These are phyloP conservation scores for Epizoanthus rinbou DNA, from an alignment of 92 coral and sea anemone species.

Conservation along the genomic window DNA sequence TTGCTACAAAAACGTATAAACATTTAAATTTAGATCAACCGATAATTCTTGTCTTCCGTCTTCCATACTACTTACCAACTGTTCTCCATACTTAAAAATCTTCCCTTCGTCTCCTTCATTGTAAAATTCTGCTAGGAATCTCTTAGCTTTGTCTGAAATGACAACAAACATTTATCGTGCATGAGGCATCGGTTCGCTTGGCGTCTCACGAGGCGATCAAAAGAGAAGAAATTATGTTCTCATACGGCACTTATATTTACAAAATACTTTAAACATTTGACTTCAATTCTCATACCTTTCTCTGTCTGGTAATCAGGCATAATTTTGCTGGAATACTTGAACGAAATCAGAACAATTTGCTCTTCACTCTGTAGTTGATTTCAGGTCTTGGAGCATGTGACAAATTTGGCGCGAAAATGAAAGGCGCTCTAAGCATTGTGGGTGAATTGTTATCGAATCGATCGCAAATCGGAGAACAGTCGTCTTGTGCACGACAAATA, in stretches of 20 bases:
- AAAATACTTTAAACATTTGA: neutral
- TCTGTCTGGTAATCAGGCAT: conserved; percentile 91
- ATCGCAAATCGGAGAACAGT: neutral
- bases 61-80: conserved; percentile 65
- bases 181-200: conserved; percentile 5
- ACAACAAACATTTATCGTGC: conserved; percentile 12
- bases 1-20: neutral
- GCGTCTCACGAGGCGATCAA: neutral
- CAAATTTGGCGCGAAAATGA: conserved; percentile 99
- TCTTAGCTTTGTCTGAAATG: conserved; percentile 83
- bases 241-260: neutral
- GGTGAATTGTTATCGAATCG: conserved; percentile 38
- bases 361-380: neutral
- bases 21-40: conserved; percentile 1
- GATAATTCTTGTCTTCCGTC: neutral
- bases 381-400: conserved; percentile 77
- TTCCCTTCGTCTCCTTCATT: conserved; percentile 88
- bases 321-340: neutral
- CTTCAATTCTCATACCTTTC: conserved; percentile 63
- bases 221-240: neutral
- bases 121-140: conserved; percentile 97
- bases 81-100: conserved; percentile 94
- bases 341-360: conserved; percentile 16
- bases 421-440: conserved; percentile 51
- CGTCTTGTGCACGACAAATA: too few species aligned